Evolutionary conservation across 1,140 invertebrate species (phyloP), one percentile per base, ranked within the genome.

Genomic region (Camponotus vicinus): DNA sequence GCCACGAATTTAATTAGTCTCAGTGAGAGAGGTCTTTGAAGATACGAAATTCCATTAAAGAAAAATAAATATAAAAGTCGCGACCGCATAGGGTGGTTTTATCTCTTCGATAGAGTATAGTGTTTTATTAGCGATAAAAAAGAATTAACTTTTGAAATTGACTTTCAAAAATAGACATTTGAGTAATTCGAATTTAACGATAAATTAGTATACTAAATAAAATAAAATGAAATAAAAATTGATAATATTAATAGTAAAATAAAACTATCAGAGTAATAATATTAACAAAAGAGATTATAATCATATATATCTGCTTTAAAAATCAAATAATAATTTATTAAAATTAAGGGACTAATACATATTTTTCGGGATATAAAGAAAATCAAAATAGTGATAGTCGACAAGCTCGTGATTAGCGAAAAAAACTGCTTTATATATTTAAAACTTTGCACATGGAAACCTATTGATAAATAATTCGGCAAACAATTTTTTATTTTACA

Each of bases 381-480:
- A 27, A 4, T 70, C 42, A 52, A 70, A n/a, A 69, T 40, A 57
- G 27, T 21, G 13, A 6, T 32, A 70, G 6, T 57, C 13, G 6
- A 27, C 15, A 57, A 70, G 8, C 15, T 80, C 34, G 34, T n/a
- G 34, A 52, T 13, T 13, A 42, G 32, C 32, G 37, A 40, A 27
- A 69, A 69, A 80, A 80, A 70, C 45, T 55, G 34, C n/a, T 7
- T 79, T 79, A 80, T 69, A 80, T 70, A n/a, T 57, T 80, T 3
- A 42, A 80, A 61, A 59, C 7, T 27, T 9, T 21, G 9, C 52
- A n/a, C 57, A n/a, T 80, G 34, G 64, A 57, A 21, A 80, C 49
- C 78, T 80, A 63, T 80, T 80, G 52, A 57, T 7, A 49, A 8
- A 34, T 59, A 15, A 80, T 55, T 57, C 15, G 37, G 9, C 21